A percentile compares a stretch with the other conserved stretches of the same genome.
phyloP scores from a whole-genome alignment of 2,888 invertebrate species.

The Melitaea athalia region DNA sequence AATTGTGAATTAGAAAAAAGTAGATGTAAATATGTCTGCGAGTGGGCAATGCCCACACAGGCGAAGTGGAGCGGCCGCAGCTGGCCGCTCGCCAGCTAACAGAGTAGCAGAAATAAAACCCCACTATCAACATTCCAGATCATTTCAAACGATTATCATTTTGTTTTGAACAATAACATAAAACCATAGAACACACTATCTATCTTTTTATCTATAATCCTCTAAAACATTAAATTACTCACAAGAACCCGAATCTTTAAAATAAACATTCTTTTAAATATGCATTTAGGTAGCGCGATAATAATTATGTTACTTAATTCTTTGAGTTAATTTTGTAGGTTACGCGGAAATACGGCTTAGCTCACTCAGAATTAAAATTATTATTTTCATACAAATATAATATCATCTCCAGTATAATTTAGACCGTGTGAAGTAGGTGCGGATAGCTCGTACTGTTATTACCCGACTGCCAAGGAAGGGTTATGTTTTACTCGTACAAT shows the following conservation, averaged over 20 bases:
- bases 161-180: slow-evolving; percentile 50
- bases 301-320: no score
- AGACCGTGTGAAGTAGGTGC: background rate
- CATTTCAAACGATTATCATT: slow-evolving; percentile 75
- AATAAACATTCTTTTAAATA: no score
- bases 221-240: background rate
- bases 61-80: slow-evolving; percentile 63
- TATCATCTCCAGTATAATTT: background rate
- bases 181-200: slow-evolving; percentile 17
- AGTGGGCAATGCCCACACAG: slow-evolving; percentile 68
- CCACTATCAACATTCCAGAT: slow-evolving; percentile 80
- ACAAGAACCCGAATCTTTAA: background rate
- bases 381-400: background rate
- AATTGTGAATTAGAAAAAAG: slow-evolving; percentile 37
- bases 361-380: background rate
- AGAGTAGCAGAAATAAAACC: slow-evolving; percentile 77
- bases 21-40: slow-evolving; percentile 44
- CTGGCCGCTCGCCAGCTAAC: slow-evolving; percentile 73
- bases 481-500: no score
- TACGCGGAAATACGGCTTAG: background rate
- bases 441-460: background rate
- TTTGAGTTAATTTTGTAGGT: no score
- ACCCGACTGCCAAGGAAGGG: no score
- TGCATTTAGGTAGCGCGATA: no score
- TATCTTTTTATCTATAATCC: background rate